These are phyloP conservation scores for Sclerodermus sp. DNA, from an alignment of 2,888 invertebrate species.

Conservation along the genomic window DNA sequence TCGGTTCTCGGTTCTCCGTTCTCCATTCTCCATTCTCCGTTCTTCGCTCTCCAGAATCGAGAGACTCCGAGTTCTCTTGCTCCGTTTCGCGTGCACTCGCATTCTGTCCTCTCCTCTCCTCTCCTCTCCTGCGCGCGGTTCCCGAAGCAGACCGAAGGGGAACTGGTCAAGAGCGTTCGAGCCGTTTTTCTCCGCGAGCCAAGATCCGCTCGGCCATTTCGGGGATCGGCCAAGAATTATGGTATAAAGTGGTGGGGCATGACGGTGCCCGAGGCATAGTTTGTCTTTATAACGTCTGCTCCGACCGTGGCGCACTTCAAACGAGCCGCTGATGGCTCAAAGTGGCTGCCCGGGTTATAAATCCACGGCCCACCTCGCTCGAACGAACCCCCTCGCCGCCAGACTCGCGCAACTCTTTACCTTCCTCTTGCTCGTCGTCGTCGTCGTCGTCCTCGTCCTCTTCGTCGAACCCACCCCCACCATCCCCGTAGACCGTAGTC, in stretches of 20 bases:
- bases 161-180: background rate
- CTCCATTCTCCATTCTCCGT: background rate
- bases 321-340: slow-evolving; percentile 58
- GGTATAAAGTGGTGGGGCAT: slow-evolving; percentile 54
- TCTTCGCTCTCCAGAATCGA: background rate
- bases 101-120: too few relatives aligned
- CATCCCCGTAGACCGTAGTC: too few relatives aligned
- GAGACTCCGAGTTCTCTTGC: background rate
- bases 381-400: too few relatives aligned
- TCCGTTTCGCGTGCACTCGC: too few relatives aligned
- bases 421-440: slow-evolving; percentile 8
- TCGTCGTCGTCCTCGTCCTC: too few relatives aligned
- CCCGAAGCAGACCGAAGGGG: slow-evolving; percentile 6
- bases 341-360: slow-evolving; percentile 57
- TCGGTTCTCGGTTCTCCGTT: too few relatives aligned
- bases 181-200: slow-evolving; percentile 7
- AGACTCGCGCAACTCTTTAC: slow-evolving; percentile 5
- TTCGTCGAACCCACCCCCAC: too few relatives aligned
- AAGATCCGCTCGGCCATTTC: slow-evolving; percentile 29
- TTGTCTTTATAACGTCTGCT: slow-evolving; percentile 58
- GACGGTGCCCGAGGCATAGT: slow-evolving; percentile 56
- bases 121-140: too few relatives aligned
- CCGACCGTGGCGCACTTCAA: slow-evolving; percentile 54
- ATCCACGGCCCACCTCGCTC: slow-evolving; percentile 52
- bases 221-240: slow-evolving; percentile 51